A percentile compares a stretch with the other conserved stretches of the same genome.
phyloP scores from a whole-genome alignment of 2,888 invertebrate species.

The Drosophila testacea region DNA sequence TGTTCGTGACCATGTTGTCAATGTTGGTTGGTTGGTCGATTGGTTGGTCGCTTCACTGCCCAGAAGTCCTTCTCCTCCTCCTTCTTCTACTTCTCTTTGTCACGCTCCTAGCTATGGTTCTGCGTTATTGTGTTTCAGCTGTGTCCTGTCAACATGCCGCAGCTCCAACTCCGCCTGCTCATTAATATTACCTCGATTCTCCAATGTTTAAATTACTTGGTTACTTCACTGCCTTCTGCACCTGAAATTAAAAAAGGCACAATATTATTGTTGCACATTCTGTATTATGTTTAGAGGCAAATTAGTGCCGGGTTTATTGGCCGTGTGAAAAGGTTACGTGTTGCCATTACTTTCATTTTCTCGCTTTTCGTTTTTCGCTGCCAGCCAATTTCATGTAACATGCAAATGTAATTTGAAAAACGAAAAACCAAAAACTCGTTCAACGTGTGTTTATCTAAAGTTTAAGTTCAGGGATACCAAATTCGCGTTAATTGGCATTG shows the following conservation, averaged over 20 bases:
- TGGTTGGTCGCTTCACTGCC: conserved; percentile 15
- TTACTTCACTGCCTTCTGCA: neutral
- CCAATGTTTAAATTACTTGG: conserved; percentile 49
- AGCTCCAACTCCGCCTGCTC: conserved; percentile 52
- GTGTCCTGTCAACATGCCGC: conserved; percentile 48
- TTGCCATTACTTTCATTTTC: conserved; percentile 7
- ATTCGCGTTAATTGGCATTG: conserved; percentile 5
- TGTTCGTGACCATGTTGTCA: conserved; percentile 81
- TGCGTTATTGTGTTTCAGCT: conserved; percentile 48
- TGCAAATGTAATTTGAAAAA: conserved; percentile 44
- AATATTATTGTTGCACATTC: conserved; percentile 21
- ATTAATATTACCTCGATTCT: conserved; percentile 59
- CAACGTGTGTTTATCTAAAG: conserved; percentile 32
- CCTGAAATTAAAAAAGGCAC: conserved; percentile 49
- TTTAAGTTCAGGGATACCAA: conserved; percentile 41
- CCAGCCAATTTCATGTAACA: conserved; percentile 36
- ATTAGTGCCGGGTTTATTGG: conserved; percentile 6
- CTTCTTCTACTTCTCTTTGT: conserved; percentile 9
- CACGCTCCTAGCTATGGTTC: conserved; percentile 14
- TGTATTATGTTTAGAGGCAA: conserved; percentile 8
- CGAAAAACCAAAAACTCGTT: neutral
- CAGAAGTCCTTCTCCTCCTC: neutral
- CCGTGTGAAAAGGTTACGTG: conserved; percentile 28
- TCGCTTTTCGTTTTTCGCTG: neutral
- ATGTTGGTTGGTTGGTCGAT: conserved; percentile 38